phyloP scores from a whole-genome alignment of 1,140 invertebrate species.

The Lasioglossum albipes region DNA sequence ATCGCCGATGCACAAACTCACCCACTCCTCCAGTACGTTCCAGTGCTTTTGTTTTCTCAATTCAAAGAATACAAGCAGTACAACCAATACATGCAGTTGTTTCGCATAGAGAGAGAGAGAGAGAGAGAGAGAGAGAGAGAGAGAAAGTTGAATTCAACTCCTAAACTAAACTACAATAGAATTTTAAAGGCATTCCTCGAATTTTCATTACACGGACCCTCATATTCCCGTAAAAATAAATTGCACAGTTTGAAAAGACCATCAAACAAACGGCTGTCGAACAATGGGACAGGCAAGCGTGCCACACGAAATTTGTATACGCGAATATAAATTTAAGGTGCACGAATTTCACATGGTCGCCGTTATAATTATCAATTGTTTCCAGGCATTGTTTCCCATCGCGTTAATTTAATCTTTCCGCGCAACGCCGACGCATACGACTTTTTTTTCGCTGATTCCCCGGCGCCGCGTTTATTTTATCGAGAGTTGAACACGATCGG shows the following conservation, averaged over 20 bases:
- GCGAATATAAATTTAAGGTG: conserved; percentile 17
- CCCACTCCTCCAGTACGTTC: no score
- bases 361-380: conserved; percentile 39
- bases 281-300: background rate
- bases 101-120: no score
- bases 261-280: background rate
- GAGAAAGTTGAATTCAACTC: no score
- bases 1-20: no score
- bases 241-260: background rate
- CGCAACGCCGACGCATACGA: background rate
- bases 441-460: background rate
- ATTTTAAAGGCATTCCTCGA: background rate
- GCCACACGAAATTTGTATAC: conserved; percentile 14
- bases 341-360: background rate
- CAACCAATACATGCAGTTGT: no score
- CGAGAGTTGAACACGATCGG: background rate
- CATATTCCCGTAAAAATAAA: background rate
- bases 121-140: no score
- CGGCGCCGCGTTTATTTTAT: background rate
- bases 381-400: conserved; percentile 18
- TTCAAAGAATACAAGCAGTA: no score
- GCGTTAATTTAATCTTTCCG: conserved; percentile 23
- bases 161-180: no score
- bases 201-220: background rate
- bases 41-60: no score